Conservation (phyloP, 2,113 vertebrate genomes). For the Aphelocoma coerulescens region DNA sequence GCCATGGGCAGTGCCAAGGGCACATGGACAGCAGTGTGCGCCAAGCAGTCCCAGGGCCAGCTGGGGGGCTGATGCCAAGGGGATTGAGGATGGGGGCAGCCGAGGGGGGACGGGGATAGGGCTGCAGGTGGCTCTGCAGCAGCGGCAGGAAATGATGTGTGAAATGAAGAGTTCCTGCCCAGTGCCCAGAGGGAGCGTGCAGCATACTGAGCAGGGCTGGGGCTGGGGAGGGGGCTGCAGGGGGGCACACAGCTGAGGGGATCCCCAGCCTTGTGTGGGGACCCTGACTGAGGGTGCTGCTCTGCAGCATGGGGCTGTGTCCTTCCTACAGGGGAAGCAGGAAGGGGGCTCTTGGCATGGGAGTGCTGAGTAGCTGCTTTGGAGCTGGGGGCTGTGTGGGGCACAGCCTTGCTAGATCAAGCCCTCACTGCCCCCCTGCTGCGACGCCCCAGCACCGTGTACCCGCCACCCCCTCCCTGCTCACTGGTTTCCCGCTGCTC, state of each 20-base stretch:
- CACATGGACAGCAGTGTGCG: neutral
- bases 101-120: neutral
- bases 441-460: neutral
- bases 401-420: neutral
- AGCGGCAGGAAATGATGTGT: slow-evolving; percentile 54
- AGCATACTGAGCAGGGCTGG: slow-evolving; percentile 47
- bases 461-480: neutral
- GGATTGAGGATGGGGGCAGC: neutral
- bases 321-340: neutral
- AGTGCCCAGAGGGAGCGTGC: slow-evolving; percentile 50
- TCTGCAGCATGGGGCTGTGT: neutral
- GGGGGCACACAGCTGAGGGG: fast-evolving
- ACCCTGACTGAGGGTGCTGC: neutral
- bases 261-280: neutral
- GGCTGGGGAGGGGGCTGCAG: neutral
- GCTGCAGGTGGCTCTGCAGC: slow-evolving; percentile 21
- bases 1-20: neutral
- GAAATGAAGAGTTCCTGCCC: slow-evolving; percentile 67
- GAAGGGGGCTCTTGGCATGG: neutral
- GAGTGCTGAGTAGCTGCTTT: fast-evolving
- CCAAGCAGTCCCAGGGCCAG: neutral
- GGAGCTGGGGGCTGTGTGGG: neutral
- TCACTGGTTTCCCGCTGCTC: slow-evolving; percentile 8
- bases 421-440: neutral
- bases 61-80: neutral